phyloP scores from a whole-genome alignment of 2,888 invertebrate genomes.

The Sarcophaga carnaria region DNA sequence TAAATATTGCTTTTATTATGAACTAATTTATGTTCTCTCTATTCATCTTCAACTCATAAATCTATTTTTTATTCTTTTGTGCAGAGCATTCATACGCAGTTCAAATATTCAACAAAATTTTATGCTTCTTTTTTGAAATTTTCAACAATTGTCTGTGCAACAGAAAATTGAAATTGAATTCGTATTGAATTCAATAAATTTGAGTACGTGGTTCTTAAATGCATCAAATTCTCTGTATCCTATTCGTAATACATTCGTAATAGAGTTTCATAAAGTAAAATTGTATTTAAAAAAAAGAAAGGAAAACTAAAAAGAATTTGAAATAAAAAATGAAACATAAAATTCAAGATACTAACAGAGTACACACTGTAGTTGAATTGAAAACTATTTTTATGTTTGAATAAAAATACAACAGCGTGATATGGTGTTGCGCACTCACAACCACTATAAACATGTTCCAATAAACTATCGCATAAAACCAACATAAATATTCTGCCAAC shows the following conservation, averaged over 20 bases:
- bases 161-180: background rate
- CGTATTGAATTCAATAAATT: background rate
- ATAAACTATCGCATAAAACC: no score
- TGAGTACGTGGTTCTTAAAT: background rate
- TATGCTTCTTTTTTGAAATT: background rate
- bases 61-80: background rate
- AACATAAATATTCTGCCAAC: background rate
- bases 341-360: slow-evolving; percentile 21
- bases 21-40: slow-evolving; percentile 1
- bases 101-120: background rate
- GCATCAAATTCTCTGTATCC: slow-evolving; percentile 5
- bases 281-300: background rate
- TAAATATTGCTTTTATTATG: background rate
- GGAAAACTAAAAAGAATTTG: background rate
- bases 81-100: no score
- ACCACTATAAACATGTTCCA: no score
- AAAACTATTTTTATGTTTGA: background rate
- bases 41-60: background rate
- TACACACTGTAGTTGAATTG: background rate
- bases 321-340: slow-evolving; percentile 12
- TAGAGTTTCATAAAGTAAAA: background rate
- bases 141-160: slow-evolving; percentile 9
- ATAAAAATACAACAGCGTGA: no score
- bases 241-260: background rate
- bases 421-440: no score